phyloP scores from a whole-genome alignment of 2,888 invertebrate species.

The Lordiphosa andalusiaca region DNA sequence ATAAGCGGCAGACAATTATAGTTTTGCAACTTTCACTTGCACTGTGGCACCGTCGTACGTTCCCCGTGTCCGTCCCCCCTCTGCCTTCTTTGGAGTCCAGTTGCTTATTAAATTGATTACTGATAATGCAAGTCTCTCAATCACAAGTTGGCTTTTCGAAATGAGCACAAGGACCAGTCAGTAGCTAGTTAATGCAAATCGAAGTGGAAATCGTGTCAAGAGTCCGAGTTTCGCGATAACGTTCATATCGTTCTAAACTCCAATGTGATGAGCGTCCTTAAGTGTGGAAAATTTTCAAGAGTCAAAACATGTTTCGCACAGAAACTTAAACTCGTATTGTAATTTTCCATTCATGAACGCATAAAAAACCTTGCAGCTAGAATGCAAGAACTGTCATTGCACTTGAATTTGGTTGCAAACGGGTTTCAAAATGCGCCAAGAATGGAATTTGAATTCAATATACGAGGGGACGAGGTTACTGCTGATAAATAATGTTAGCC shows the following conservation, averaged over 20 bases:
- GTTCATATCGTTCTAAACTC: constrained; percentile 19
- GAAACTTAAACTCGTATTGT: constrained; percentile 8
- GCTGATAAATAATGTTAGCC: not conserved
- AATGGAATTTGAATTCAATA: not conserved
- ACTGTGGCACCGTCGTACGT: not conserved
- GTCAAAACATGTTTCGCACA: constrained; percentile 52
- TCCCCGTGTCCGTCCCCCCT: too few relatives aligned
- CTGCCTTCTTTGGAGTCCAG: not conserved
- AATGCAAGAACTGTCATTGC: constrained; percentile 53
- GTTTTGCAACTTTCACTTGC: constrained; percentile 16
- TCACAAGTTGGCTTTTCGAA: constrained; percentile 24
- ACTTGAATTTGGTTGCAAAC: constrained; percentile 59
- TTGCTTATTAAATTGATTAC: constrained; percentile 8
- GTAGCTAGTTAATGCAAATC: constrained; percentile 33
- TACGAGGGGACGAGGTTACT: not conserved
- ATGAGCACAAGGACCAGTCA: constrained; percentile 44
- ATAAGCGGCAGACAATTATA: not conserved
- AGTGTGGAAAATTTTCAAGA: constrained; percentile 61
- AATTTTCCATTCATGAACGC: constrained; percentile 53
- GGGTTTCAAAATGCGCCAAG: constrained; percentile 6
- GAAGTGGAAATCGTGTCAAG: constrained; percentile 47
- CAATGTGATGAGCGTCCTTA: constrained; percentile 28
- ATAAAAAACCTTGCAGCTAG: constrained; percentile 6
- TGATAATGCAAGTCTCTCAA: constrained; percentile 18
- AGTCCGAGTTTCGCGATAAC: constrained; percentile 48